A percentile compares a stretch with the other conserved stretches of the same genome.
Conservation (phyloP, 2,113 vertebrate genomes). For the Pongo abelii region DNA sequence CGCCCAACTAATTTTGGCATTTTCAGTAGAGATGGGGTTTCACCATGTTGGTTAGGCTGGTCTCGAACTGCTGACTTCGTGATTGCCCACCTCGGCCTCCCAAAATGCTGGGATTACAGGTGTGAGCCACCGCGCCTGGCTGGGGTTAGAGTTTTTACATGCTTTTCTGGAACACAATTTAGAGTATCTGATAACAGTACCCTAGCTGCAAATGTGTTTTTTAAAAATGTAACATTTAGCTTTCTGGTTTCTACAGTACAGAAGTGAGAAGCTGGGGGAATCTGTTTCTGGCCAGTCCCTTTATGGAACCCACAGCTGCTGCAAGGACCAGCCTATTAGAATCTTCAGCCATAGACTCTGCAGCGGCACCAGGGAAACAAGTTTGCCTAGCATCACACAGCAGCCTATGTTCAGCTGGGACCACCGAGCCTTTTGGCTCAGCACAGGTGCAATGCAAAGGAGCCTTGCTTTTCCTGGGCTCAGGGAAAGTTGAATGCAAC, state of each 20-base stretch:
- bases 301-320: not conserved
- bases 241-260: not conserved
- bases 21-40: no score
- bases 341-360: rapidly evolving
- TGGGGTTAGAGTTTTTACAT: not conserved
- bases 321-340: not conserved
- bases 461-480: not conserved
- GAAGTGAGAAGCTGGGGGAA: not conserved
- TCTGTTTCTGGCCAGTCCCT: not conserved
- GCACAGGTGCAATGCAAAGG: not conserved
- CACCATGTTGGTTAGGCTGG: no score
- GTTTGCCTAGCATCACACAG: not conserved
- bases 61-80: no score
- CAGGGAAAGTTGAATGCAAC: not conserved
- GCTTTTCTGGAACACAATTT: not conserved
- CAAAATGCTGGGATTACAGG: no score
- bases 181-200: not conserved
- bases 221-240: not conserved
- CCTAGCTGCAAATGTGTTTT: not conserved
- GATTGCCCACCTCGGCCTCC: no score
- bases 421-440: not conserved
- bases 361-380: not conserved
- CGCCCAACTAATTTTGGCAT: no score
- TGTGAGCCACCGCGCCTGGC: rapidly evolving
- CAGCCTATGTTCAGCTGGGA: rapidly evolving